Percentiles rank a stretch among this genome's conserved stretches.
Evolutionary conservation across 2,113 vertebrate species (phyloP).

Genomic region (Menura novaehollandiae): DNA sequence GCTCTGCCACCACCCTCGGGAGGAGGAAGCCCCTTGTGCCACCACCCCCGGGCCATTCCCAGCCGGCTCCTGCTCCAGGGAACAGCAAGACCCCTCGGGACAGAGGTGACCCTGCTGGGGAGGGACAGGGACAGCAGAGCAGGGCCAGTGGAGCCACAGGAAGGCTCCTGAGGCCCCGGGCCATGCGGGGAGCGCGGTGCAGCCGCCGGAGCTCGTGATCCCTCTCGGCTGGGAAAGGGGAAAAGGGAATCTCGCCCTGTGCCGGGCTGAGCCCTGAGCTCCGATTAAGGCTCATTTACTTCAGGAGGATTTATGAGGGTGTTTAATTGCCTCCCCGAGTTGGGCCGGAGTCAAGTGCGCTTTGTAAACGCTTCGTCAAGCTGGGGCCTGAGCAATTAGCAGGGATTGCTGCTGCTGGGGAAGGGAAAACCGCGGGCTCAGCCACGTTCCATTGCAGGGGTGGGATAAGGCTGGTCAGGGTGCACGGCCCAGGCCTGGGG

Average conservation of each 20-base stretch:
- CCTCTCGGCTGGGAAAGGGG: background rate
- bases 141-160: fast-evolving
- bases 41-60: background rate
- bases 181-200: background rate
- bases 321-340: background rate
- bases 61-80: background rate
- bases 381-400: background rate
- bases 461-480: fast-evolving
- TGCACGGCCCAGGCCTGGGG: background rate
- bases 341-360: background rate
- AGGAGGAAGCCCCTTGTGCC: background rate
- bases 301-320: constrained; percentile 31
- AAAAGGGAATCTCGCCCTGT: background rate
- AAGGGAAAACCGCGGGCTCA: background rate
- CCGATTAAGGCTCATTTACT: constrained; percentile 17
- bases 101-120: background rate
- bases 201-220: background rate
- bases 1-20: fast-evolving
- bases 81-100: fast-evolving
- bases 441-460: fast-evolving
- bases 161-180: background rate
- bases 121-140: background rate
- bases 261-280: background rate
- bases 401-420: background rate
- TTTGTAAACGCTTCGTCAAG: background rate